These are phyloP conservation scores for Cyphomyrus plagiostoma DNA, from an alignment of 2,113 vertebrate species.

Conservation along the genomic window DNA sequence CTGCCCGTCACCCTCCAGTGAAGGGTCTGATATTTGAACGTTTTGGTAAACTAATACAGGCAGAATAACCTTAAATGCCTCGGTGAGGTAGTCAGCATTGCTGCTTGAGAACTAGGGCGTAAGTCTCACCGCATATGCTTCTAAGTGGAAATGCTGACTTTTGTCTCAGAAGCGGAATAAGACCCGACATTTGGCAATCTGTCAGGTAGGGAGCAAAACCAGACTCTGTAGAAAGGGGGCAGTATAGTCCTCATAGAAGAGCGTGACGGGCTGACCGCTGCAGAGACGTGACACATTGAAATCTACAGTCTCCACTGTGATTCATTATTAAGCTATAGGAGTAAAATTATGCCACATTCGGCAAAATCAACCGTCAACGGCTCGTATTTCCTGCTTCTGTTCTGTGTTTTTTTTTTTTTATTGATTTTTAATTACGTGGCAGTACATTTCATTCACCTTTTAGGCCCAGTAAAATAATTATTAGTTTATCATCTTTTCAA, in stretches of 20 bases:
- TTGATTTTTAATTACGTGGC: background rate
- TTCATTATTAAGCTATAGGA: background rate
- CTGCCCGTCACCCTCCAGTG: background rate
- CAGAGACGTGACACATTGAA: background rate
- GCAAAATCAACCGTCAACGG: background rate
- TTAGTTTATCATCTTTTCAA: no score
- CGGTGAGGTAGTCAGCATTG: background rate
- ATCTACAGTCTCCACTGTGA: background rate
- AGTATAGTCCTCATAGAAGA: background rate
- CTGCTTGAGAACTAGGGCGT: no score
- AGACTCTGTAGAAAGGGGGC: background rate
- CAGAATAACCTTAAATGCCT: background rate
- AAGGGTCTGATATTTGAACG: background rate
- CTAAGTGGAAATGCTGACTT: background rate
- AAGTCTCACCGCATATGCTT: background rate
- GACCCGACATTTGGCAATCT: background rate
- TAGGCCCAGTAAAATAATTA: no score
- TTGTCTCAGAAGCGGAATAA: background rate
- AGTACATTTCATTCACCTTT: background rate
- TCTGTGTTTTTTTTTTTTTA: background rate
- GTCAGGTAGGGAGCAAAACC: background rate
- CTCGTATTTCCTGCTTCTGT: background rate
- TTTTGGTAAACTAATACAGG: background rate
- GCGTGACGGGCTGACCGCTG: background rate
- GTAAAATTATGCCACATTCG: background rate